phyloP scores from a whole-genome alignment of 2,797 vertebrate species.

The Myripristis murdjan region DNA sequence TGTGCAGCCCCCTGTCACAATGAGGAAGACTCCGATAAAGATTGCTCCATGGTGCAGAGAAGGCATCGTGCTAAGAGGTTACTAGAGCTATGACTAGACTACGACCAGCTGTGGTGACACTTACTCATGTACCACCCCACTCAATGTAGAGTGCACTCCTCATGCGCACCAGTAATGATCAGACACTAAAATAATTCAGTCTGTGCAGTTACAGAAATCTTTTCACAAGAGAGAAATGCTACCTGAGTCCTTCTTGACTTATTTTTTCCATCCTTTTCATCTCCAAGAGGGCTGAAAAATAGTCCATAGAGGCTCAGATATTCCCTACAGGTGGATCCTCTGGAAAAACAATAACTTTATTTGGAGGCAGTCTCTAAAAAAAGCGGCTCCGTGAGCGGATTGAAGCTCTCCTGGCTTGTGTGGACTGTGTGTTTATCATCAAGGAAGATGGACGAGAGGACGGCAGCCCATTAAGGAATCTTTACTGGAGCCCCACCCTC shows the following conservation, averaged over 20 bases:
- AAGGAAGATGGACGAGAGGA: constrained; percentile 78
- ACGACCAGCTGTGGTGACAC: constrained; percentile 54
- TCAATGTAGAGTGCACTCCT: constrained; percentile 49
- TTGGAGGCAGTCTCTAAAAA: constrained; percentile 30
- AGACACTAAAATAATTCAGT: constrained; percentile 55
- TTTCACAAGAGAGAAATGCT: constrained; percentile 8
- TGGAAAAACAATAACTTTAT: constrained; percentile 41
- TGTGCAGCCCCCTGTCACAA: constrained; percentile 87
- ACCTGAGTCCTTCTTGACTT: constrained; percentile 29
- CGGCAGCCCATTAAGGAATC: constrained; percentile 84
- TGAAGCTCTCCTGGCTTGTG: constrained; percentile 57
- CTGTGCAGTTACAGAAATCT: constrained; percentile 46
- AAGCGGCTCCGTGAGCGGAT: constrained; percentile 31
- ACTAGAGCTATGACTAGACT: constrained; percentile 32
- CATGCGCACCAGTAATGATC: constrained; percentile 50
- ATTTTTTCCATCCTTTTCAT: constrained; percentile 35
- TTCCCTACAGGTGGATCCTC: constrained; percentile 1
- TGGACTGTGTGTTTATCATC: constrained; percentile 75
- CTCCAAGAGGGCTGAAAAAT: constrained; percentile 28
- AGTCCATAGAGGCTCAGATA: constrained; percentile 31
- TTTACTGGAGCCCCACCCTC: constrained; percentile 85
- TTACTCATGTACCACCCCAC: constrained; percentile 37
- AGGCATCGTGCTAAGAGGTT: constrained; percentile 76
- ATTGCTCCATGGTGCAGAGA: constrained; percentile 88
- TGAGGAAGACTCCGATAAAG: constrained; percentile 87